Evolutionary conservation across 2,888 invertebrate species (phyloP).

Genomic region (Himalopsyche tibetana): DNA sequence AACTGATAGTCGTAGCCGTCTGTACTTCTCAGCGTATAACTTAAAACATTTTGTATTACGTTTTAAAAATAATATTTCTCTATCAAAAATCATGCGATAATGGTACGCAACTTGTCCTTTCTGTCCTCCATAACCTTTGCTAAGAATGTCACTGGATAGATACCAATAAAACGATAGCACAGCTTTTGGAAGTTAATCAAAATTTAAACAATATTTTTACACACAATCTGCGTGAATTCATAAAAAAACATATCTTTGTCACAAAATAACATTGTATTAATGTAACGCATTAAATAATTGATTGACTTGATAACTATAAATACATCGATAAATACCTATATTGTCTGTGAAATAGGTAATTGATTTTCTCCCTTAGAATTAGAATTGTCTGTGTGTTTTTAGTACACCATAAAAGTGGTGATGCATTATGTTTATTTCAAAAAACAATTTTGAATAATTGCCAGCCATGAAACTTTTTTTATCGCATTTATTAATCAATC

Average conservation of each 20-base stretch:
- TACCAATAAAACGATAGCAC: not conserved
- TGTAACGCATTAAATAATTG: no score
- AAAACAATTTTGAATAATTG: not conserved
- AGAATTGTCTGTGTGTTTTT: no score
- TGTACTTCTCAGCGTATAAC: no score
- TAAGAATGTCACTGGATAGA: slow-evolving; percentile 3
- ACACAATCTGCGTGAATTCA: no score
- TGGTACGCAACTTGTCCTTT: not conserved
- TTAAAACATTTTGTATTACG: no score
- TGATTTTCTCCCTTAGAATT: no score
- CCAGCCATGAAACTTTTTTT: not conserved
- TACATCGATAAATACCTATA: no score
- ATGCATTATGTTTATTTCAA: slow-evolving; percentile 10
- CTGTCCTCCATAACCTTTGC: not conserved
- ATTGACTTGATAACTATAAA: no score
- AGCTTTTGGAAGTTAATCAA: not conserved
- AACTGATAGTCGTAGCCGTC: not conserved
- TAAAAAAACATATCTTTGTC: no score
- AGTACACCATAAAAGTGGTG: not conserved
- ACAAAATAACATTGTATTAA: no score
- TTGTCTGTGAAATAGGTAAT: no score
- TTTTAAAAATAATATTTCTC: no score
- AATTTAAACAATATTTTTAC: not conserved
- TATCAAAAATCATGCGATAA: slow-evolving; percentile 32
- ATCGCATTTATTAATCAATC: not conserved